These are phyloP conservation scores for Tuberolachnus salignus DNA, from an alignment of 2,888 invertebrate species.

Conservation along the genomic window DNA sequence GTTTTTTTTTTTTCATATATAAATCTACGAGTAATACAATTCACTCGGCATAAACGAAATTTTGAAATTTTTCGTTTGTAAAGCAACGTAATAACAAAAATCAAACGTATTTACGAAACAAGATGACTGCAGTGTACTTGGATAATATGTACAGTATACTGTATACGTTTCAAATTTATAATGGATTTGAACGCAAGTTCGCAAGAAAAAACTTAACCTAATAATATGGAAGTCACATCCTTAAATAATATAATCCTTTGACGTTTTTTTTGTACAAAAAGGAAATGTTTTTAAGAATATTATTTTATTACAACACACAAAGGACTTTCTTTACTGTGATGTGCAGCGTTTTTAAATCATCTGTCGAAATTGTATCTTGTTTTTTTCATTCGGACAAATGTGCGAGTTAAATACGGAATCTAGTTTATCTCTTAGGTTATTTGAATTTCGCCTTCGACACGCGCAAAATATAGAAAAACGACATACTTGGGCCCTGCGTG, in stretches of 20 bases:
- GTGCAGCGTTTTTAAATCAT: background rate
- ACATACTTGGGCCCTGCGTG: too few relatives aligned
- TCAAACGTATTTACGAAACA: background rate
- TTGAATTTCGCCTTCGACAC: background rate
- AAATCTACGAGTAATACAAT: too few relatives aligned
- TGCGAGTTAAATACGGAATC: too few relatives aligned
- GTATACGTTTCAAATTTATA: conserved; percentile 11
- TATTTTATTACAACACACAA: too few relatives aligned
- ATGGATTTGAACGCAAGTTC: conserved; percentile 11
- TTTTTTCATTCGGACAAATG: too few relatives aligned
- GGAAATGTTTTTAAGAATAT: background rate
- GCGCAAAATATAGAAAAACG: background rate
- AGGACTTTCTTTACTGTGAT: too few relatives aligned
- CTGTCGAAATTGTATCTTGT: background rate
- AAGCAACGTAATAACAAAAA: background rate
- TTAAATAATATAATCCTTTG: conserved; percentile 34
- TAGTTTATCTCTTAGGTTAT: too few relatives aligned
- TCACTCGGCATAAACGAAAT: background rate
- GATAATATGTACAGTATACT: too few relatives aligned
- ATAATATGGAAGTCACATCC: conserved; percentile 7
- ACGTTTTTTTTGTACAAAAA: conserved; percentile 1
- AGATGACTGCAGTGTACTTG: background rate
- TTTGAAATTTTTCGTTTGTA: background rate
- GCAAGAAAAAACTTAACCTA: conserved; percentile 21
- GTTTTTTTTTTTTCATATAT: too few relatives aligned